These are phyloP conservation scores for Coendou prehensilis DNA, from an alignment of 2,797 vertebrate genomes.

Conservation along the genomic window DNA sequence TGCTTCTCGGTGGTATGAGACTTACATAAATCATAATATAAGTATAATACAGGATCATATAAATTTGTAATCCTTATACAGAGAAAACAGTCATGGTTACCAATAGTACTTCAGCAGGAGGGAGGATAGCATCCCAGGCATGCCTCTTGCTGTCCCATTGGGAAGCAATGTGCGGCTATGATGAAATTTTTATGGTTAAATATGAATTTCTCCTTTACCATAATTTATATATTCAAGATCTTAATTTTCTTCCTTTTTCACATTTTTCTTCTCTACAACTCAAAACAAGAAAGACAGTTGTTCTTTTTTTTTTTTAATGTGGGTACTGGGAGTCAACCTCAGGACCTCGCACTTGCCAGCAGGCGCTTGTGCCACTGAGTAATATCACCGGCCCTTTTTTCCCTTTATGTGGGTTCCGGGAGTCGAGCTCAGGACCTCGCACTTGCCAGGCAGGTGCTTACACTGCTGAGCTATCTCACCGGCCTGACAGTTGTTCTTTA, in stretches of 20 bases:
- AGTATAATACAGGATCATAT: neutral
- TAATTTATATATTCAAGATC: conserved; percentile 7
- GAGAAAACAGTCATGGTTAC: neutral
- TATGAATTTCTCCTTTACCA: conserved; percentile 35
- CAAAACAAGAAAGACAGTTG: neutral
- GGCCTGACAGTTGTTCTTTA: neutral
- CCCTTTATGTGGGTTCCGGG: too few relatives aligned
- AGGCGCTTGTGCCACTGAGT: too few relatives aligned
- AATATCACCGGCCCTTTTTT: too few relatives aligned
- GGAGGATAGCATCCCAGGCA: neutral
- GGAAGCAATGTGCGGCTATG: neutral
- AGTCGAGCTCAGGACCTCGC: too few relatives aligned
- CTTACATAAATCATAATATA: neutral
- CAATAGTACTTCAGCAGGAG: neutral
- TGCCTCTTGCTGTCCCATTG: neutral
- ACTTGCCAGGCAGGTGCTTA: too few relatives aligned
- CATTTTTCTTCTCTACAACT: conserved; percentile 9
- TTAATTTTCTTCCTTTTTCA: conserved; percentile 14
- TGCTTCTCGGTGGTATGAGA: conserved; percentile 10
- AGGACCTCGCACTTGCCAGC: too few relatives aligned
- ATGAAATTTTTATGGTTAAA: neutral
- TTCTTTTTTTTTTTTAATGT: too few relatives aligned
- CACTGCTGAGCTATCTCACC: too few relatives aligned
- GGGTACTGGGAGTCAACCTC: too few relatives aligned
- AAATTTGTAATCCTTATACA: neutral